Base-by-base conservation (phyloP, 2,797 vertebrate genomes). In the Anniella stebbinsi region DNA sequence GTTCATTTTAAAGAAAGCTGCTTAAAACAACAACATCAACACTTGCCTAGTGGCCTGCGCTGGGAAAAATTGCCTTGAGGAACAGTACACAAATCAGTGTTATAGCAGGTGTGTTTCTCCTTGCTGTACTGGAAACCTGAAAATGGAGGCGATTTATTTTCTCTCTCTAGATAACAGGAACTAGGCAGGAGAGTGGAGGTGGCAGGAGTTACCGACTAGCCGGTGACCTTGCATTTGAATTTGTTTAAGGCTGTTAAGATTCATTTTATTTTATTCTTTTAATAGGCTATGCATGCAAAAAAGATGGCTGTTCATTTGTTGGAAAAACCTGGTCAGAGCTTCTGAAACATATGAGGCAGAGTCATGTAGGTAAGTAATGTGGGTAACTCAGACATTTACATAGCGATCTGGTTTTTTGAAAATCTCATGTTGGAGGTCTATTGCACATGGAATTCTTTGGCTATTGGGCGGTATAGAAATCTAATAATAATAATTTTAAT, bases 241-340 rank as follows among this genome's bases (percentile, higher is more conserved):
- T 78, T 73, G 45, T 36, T 54, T 10, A 87, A 28, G 10, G 10
- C 70, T 77, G 70, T 87, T 81, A 88, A 83, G 25, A 12, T 30
- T 78, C 28, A 67, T 23, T 60, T 66, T 66, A 10, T 11, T 57
- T 17, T 30, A 1, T 45, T 87, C 76, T 73, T 80, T 38, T 72
- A 93, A 89, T 90, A 99, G 99, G 98, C 90, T 99, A 99, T 81
- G 69, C 89, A 0, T 99, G 99, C 97, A 96, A 96, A 92, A 97
- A 97, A 63, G 97, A 97, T 51, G 92, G 88, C 25, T 99, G 99
- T 94, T 92, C 94, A 0, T 98, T 98, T 95, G 92, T 96, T 11
- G 99, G 96, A 84, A 98, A 98, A 91, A 99, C 98, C 0, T 99
- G 99, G 99, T 98, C 98, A 0, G 98, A 98, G 41, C 98, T 98